Percentiles rank a stretch among this genome's conserved stretches.
phyloP scores from a whole-genome alignment of 1,140 invertebrate genomes.

The Patella vulgata region DNA sequence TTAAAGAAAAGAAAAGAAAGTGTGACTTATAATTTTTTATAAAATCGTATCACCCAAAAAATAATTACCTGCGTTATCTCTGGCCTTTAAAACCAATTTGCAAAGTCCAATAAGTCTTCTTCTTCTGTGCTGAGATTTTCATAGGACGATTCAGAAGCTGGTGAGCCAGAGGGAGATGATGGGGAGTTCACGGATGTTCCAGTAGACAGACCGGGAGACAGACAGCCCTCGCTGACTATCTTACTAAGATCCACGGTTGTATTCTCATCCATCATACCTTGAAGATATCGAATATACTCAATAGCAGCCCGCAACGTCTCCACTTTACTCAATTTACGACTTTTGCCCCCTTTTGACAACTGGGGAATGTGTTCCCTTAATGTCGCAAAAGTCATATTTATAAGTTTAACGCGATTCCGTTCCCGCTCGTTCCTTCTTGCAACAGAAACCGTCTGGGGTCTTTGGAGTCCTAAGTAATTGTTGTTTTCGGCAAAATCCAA shows the following conservation, averaged over 20 bases:
- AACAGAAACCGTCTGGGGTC: slow-evolving; percentile 77
- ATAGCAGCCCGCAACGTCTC: slow-evolving; percentile 93
- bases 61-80: no score
- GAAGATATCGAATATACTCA: slow-evolving; percentile 89
- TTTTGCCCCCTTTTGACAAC: slow-evolving; percentile 47
- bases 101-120: slow-evolving; percentile 88
- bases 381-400: slow-evolving; percentile 74
- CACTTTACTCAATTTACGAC: slow-evolving; percentile 77
- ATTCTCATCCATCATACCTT: slow-evolving; percentile 77
- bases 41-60: no score
- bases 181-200: slow-evolving; percentile 10
- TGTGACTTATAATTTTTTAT: no score
- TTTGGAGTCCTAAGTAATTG: slow-evolving; percentile 40
- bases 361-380: slow-evolving; percentile 54
- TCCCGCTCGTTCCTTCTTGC: slow-evolving; percentile 91
- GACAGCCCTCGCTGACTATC: slow-evolving; percentile 8
- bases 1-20: no score
- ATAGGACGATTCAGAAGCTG: slow-evolving; percentile 69
- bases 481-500: slow-evolving; percentile 53
- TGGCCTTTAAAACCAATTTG: slow-evolving; percentile 79
- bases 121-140: slow-evolving; percentile 86
- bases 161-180: slow-evolving; percentile 18
- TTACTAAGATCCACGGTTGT: slow-evolving; percentile 38
- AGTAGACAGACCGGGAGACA: slow-evolving; percentile 10
- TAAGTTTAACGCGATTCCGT: slow-evolving; percentile 92